Evolutionary conservation across 2,888 invertebrate species (phyloP), one percentile per base, ranked within the genome.

Genomic region (Drosophila buzzatii): DNA sequence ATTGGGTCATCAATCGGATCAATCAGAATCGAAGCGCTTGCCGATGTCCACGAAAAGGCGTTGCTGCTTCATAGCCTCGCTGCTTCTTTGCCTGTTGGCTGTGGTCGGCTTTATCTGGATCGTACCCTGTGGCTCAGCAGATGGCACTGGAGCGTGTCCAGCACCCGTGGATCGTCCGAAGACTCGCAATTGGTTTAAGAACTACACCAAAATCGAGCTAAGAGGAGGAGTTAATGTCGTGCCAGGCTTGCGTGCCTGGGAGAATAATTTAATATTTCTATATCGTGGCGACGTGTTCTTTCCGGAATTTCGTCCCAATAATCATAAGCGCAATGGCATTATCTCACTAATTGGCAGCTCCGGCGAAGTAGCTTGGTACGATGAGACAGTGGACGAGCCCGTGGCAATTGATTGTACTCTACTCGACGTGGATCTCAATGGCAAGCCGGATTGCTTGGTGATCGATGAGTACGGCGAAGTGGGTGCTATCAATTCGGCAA

Each of bases 21-120:
- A 51, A 33, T 33, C 51, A 3, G 94, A 94, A 71, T 84, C 92
- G 12, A 94, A 94, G 8, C 93, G 92, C 0, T n/a, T 33, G 71
- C 92, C 93, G 55, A 96, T 97, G 96, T 95, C 96, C 0, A 94
- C 94, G 23, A 91, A 95, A 42, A 94, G 97, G 16, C 95, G 95
- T 73, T 94, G 95, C 72, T 96, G 95, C 45, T 96, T 97, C 80
- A 93, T 96, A 20, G 93, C 95, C 12, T 97, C 97, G 1, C 95
- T 97, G 75, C 91, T 96, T 51, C 91, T 96, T 58, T 97, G 96
- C 90, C 92, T 96, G 71, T 93, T 96, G 68, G 96, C 96, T 9
- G 95, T 96, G 56, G 93, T 97, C 47, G 94, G 96, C 86, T 97
- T 96, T 90, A 93, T 96, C 8, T 97, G 96, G 96, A 95, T 96